phyloP scores from a whole-genome alignment of 2,888 invertebrate genomes.

The Ectropis crepuscularia region DNA sequence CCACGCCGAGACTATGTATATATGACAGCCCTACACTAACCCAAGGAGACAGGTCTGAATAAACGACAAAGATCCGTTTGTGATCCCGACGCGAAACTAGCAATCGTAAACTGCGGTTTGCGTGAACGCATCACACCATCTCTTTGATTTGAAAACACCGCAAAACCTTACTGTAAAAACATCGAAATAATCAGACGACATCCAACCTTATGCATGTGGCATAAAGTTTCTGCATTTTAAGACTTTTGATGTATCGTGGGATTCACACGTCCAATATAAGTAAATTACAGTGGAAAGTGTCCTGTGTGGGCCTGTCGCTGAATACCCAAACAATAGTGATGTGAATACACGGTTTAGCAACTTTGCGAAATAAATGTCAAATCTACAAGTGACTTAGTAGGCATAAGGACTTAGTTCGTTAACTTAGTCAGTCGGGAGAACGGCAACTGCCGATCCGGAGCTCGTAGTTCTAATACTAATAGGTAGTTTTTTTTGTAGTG shows the following conservation, averaged over 20 bases:
- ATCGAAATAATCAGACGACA: slow-evolving; percentile 15
- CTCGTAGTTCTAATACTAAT: too few species aligned
- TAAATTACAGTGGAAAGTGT: slow-evolving; percentile 30
- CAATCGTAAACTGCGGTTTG: slow-evolving; percentile 72
- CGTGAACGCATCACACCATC: slow-evolving; percentile 51
- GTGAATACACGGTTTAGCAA: neutral
- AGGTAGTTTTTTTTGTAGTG: too few species aligned
- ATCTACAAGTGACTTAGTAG: neutral
- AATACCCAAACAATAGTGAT: neutral
- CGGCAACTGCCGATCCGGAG: too few species aligned
- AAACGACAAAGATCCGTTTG: slow-evolving; percentile 48
- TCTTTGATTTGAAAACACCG: slow-evolving; percentile 78
- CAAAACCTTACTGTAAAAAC: slow-evolving; percentile 50
- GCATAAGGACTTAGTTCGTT: too few species aligned
- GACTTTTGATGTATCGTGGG: slow-evolving; percentile 35
- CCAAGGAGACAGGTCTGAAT: neutral
- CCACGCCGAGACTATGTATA: neutral
- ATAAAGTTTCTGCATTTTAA: slow-evolving; percentile 10
- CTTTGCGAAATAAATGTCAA: neutral
- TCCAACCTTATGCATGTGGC: neutral
- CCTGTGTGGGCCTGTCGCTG: slow-evolving; percentile 6
- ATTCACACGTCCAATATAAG: slow-evolving; percentile 43
- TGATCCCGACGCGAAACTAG: slow-evolving; percentile 72
- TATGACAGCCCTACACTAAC: neutral
- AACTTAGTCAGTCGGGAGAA: too few species aligned